A percentile compares a stretch with the other conserved stretches of the same genome.
phyloP scores from a whole-genome alignment of 2,113 vertebrate genomes.

The Accipiter cooperii region DNA sequence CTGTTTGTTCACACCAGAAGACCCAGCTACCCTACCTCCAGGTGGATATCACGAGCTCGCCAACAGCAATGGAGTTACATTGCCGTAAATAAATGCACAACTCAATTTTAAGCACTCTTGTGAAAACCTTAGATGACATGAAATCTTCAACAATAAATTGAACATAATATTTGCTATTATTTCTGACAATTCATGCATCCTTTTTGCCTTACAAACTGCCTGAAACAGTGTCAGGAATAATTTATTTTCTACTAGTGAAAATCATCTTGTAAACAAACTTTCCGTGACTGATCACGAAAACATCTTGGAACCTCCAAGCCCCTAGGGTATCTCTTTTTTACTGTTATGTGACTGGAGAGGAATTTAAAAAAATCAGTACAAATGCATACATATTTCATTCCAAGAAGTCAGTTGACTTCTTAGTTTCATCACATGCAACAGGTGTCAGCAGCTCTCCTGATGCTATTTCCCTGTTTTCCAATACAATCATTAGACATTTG shows the following conservation, averaged over 20 bases:
- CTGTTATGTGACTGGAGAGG: neutral
- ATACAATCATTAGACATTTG: neutral
- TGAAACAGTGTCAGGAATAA: neutral
- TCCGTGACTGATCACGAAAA: neutral
- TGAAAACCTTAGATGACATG: neutral
- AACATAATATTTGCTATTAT: neutral
- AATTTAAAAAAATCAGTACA: neutral
- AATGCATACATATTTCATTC: neutral
- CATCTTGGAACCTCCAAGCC: neutral
- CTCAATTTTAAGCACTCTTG: neutral
- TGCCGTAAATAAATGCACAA: neutral
- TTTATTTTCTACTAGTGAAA: neutral
- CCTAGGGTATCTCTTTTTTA: neutral
- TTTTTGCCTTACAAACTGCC: neutral
- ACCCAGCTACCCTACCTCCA: neutral
- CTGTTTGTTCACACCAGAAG: neutral
- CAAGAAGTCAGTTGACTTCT: neutral
- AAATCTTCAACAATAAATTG: neutral
- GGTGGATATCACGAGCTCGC: neutral
- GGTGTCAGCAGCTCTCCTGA: neutral
- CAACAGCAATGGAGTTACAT: neutral
- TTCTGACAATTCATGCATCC: neutral
- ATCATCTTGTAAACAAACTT: neutral
- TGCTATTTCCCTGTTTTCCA: neutral
- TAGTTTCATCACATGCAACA: neutral